Evolutionary conservation across 1,140 invertebrate genomes (phyloP).

Genomic region (Cardiocondyla obscurior): DNA sequence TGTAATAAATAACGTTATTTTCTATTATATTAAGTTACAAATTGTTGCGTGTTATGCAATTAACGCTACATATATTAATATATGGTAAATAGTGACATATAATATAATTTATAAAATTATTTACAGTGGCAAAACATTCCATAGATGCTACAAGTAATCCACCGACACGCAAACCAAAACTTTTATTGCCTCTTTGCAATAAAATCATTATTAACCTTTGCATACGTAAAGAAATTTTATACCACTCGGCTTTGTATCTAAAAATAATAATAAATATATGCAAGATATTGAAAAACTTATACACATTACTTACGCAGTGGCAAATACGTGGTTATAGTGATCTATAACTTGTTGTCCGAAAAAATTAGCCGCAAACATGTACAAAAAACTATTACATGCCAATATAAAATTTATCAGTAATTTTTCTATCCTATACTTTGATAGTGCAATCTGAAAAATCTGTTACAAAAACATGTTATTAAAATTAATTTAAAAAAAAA

Average conservation of each 20-base stretch:
- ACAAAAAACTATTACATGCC: not conserved
- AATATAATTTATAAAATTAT: too few species aligned
- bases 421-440: not conserved
- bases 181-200: not conserved
- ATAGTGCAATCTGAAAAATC: not conserved
- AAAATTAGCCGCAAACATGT: not conserved
- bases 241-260: not conserved
- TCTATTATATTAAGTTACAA: not conserved
- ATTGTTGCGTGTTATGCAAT: not conserved
- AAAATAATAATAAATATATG: not conserved
- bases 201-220: conserved; percentile 3
- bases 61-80: not conserved
- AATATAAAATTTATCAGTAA: not conserved
- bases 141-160: not conserved
- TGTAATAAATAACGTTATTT: not conserved
- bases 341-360: conserved; percentile 6
- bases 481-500: too few species aligned
- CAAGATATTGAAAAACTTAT: too few species aligned
- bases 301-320: conserved; percentile 7
- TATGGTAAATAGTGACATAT: too few species aligned
- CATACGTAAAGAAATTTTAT: not conserved
- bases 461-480: not conserved
- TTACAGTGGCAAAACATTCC: not conserved
- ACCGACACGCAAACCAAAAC: not conserved
- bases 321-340: not conserved